Evolutionary conservation across 1,140 invertebrate species (phyloP).

Genomic region (Drosophila repleta): DNA sequence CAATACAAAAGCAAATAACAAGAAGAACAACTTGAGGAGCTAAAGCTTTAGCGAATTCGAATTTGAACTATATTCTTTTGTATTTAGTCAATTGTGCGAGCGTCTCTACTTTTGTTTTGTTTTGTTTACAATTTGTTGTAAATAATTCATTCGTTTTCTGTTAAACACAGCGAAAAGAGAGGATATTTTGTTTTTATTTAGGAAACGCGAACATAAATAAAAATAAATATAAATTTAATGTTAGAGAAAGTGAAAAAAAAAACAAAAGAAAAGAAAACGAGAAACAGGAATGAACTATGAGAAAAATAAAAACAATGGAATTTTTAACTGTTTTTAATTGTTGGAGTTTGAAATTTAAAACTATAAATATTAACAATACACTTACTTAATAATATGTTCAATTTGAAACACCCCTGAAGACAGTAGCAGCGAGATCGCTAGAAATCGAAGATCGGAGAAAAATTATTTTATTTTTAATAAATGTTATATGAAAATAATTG

Average conservation of each 20-base stretch:
- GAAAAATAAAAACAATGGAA: slow-evolving; percentile 55
- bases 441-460: slow-evolving; percentile 45
- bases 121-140: slow-evolving; percentile 77
- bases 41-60: slow-evolving; percentile 37
- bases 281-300: slow-evolving; percentile 71
- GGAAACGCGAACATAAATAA: slow-evolving; percentile 55
- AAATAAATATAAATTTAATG: slow-evolving; percentile 60
- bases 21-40: slow-evolving; percentile 5
- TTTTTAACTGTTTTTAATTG: slow-evolving; percentile 83
- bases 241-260: slow-evolving; percentile 50
- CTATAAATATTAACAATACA: slow-evolving; percentile 60
- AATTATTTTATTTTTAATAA: slow-evolving; percentile 80
- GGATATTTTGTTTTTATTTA: slow-evolving; percentile 51
- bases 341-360: slow-evolving; percentile 75
- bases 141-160: slow-evolving; percentile 70
- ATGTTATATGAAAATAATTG: slow-evolving; percentile 70
- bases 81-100: slow-evolving; percentile 57
- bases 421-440: slow-evolving; percentile 51
- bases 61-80: slow-evolving; percentile 43
- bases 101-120: slow-evolving; percentile 34
- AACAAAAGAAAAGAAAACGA: slow-evolving; percentile 28
- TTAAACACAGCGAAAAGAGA: slow-evolving; percentile 32
- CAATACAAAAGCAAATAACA: slow-evolving; percentile 25
- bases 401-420: slow-evolving; percentile 63
- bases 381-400: slow-evolving; percentile 73